Evolutionary conservation across 2,888 invertebrate genomes (phyloP).

Genomic region (Darwinula stevensoni): DNA sequence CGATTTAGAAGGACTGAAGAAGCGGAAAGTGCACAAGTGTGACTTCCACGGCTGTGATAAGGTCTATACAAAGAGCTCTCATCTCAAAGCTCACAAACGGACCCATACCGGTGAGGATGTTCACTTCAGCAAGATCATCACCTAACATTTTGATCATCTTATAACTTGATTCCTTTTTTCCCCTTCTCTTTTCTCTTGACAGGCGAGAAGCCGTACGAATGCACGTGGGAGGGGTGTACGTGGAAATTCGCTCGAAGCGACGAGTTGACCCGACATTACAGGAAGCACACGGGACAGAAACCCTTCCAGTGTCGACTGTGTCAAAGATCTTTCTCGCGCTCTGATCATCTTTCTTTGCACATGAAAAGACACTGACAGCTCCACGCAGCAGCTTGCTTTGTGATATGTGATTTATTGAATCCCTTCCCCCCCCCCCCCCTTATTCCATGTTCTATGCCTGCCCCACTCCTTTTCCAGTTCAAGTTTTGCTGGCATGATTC

Average conservation of each 20-base stretch:
- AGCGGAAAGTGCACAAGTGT: neutral
- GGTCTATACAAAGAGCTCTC: slow-evolving; percentile 1
- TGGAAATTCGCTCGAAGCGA: slow-evolving; percentile 30
- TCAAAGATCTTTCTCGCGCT: slow-evolving; percentile 30
- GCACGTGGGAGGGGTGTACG: slow-evolving; percentile 27
- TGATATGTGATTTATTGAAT: too few relatives aligned
- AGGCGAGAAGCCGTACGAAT: slow-evolving; percentile 31
- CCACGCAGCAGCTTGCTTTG: too few relatives aligned
- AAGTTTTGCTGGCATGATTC: too few relatives aligned
- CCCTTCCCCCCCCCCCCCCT: too few relatives aligned
- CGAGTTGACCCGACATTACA: slow-evolving; percentile 27
- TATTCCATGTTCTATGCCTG: too few relatives aligned
- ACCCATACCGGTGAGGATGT: slow-evolving; percentile 3
- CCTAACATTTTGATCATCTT: too few relatives aligned
- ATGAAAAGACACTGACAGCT: slow-evolving; percentile 34
- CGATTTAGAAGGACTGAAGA: neutral
- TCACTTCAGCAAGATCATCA: too few relatives aligned
- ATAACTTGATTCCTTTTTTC: too few relatives aligned
- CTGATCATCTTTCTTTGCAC: slow-evolving; percentile 31
- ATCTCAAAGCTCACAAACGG: slow-evolving; percentile 4
- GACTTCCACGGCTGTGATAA: slow-evolving; percentile 1
- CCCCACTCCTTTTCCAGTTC: too few relatives aligned
- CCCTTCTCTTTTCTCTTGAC: too few relatives aligned
- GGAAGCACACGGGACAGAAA: slow-evolving; percentile 25
- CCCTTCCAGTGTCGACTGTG: slow-evolving; percentile 32